These are phyloP conservation scores for Drosophila punjabiensis DNA, from an alignment of 1,140 invertebrate species.

Conservation along the genomic window DNA sequence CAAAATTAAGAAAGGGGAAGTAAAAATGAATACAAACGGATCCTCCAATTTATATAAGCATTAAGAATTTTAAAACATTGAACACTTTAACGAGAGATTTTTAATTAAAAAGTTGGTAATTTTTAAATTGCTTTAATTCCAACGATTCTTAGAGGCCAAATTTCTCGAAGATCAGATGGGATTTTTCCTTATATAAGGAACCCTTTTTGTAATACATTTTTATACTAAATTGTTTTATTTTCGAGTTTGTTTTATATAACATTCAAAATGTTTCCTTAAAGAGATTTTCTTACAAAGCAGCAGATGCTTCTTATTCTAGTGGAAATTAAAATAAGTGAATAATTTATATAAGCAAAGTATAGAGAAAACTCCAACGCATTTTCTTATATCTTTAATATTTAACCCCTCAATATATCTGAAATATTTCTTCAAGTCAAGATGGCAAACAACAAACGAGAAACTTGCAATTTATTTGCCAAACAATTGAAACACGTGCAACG, in stretches of 20 bases:
- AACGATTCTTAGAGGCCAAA: neutral
- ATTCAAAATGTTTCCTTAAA: neutral
- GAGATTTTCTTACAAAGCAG: neutral
- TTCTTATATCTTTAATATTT: neutral
- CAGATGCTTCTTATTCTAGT: neutral
- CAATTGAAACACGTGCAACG: constrained; percentile 54
- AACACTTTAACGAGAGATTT: neutral
- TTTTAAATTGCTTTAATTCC: neutral
- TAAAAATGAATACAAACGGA: neutral
- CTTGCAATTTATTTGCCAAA: constrained; percentile 51
- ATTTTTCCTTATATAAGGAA: neutral
- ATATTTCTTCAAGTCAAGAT: constrained; percentile 8
- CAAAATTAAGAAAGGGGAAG: constrained; percentile 1
- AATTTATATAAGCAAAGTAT: neutral
- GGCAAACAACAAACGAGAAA: constrained; percentile 15
- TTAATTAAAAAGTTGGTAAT: neutral
- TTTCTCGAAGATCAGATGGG: neutral
- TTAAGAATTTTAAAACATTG: neutral
- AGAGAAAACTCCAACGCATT: neutral
- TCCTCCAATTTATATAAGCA: neutral
- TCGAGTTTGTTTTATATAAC: neutral
- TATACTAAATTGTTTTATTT: neutral
- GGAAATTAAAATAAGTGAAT: too few relatives aligned
- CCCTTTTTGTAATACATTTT: neutral
- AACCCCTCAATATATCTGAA: neutral